Evolutionary conservation across 2,113 vertebrate species (phyloP), one percentile per base, ranked within the genome.

Genomic region (Mixornis gularis): DNA sequence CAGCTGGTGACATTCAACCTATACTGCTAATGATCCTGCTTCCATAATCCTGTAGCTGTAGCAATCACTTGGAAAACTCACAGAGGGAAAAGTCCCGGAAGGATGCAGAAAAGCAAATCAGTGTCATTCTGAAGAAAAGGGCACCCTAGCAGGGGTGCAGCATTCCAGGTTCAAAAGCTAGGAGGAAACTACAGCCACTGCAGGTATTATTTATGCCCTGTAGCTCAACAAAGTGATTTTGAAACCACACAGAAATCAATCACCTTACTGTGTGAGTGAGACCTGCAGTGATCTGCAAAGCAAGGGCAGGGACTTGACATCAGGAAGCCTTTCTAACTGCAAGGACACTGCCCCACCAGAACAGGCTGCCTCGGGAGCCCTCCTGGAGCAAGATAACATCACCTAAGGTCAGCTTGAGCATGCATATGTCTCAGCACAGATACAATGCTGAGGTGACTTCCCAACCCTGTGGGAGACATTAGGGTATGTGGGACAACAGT

Each of bases 11-110:
- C 5, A 10, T 48, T 78, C 80, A 78, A 11, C 22, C 49, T 48
- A 52, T 65, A n/a, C 65, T 81, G 36, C 84, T 89, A 74, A 66
- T 19, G 64, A 38, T 46, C 41, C 59, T 95, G 59, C 68, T 74
- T 80, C 51, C 21, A 51, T 68, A 72, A 87, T 19, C 56, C 52
- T n/a, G 25, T 52, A 73, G 43, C 69, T 49, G 55, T 20, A 84
- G 34, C 69, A 30, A 49, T 74, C 69, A 41, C 40, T 74, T 0
- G 0, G 76, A 62, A 82, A 90, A 83, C 38, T 62, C 66, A 70
- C 12, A 41, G 65, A 87, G 40, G 36, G 53, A 38, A 14, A 90
- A 82, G 58, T 85, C 86, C 70, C 16, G 5, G 71, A 79, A 87
- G 79, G 66, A 81, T 58, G 38, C 69, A 82, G 65, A 49, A 71